A percentile compares a stretch with the other conserved stretches of the same genome.
phyloP scores from a whole-genome alignment of 2,113 vertebrate species.

The Phalacrocorax carbo region DNA sequence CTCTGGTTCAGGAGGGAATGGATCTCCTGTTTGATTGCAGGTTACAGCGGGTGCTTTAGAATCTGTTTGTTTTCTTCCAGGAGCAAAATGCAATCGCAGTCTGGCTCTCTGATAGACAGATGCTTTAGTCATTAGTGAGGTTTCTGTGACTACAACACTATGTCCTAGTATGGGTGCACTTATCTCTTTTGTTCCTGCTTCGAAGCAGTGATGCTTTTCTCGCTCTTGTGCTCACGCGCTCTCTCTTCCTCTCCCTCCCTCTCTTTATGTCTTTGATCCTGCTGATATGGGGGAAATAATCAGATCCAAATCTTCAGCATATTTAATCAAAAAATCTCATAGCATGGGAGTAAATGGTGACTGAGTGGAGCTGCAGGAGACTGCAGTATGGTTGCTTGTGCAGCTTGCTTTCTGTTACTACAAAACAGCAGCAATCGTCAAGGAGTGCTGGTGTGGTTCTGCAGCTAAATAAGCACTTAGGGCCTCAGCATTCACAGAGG shows the following conservation, averaged over 20 bases:
- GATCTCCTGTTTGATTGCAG: background rate
- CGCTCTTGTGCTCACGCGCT: background rate
- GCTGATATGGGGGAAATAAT: conserved; percentile 34
- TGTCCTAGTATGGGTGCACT: conserved; percentile 28
- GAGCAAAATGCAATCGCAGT: background rate
- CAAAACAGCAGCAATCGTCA: background rate
- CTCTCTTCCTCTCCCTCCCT: background rate
- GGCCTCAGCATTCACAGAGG: background rate
- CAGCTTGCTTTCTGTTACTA: background rate
- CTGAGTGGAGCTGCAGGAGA: background rate
- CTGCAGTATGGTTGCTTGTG: background rate
- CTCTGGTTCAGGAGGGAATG: background rate
- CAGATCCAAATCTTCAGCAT: conserved; percentile 20
- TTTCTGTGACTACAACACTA: conserved; percentile 40
- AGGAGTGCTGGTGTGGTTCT: background rate
- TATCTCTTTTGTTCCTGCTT: conserved; percentile 65
- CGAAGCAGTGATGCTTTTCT: conserved; percentile 13
- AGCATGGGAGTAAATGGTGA: conserved; percentile 8
- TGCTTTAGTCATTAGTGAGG: conserved; percentile 45
- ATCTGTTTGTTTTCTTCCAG: conserved; percentile 40
- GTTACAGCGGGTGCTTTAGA: background rate
- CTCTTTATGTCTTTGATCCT: conserved; percentile 31
- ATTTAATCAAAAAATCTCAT: conserved; percentile 35
- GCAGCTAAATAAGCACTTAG: background rate
- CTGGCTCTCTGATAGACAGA: background rate